Evolutionary conservation across 2,113 vertebrate species (phyloP).

Genomic region (Sylvia atricapilla): DNA sequence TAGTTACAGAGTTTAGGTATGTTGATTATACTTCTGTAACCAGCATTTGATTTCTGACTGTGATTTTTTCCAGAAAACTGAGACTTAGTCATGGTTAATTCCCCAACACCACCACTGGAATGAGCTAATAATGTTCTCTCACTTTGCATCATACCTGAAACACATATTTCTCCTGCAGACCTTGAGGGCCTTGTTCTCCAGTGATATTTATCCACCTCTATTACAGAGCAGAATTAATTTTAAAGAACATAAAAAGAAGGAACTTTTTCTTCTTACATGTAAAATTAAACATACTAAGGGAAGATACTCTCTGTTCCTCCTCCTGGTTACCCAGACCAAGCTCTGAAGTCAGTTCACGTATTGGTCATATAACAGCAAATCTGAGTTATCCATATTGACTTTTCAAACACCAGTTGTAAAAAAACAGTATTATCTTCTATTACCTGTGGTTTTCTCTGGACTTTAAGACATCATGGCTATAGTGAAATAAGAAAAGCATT

Average conservation of each 20-base stretch:
- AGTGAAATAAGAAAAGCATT: slow-evolving; percentile 2
- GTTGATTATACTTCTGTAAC: not conserved
- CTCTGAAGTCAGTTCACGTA: not conserved
- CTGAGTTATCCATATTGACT: not conserved
- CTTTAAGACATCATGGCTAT: not conserved
- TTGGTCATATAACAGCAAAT: not conserved
- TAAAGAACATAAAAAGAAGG: not conserved
- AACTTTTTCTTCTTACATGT: not conserved
- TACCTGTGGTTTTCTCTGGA: slow-evolving; percentile 21
- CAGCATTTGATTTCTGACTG: not conserved
- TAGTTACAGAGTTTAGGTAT: not conserved
- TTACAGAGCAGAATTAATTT: not conserved
- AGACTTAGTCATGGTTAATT: not conserved
- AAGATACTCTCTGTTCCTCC: not conserved
- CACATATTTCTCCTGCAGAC: not conserved
- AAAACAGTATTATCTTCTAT: not conserved
- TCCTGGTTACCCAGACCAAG: not conserved
- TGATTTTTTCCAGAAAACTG: not conserved
- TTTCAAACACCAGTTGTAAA: not conserved
- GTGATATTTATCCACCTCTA: not conserved
- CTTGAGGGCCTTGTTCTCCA: not conserved
- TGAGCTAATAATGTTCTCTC: not conserved
- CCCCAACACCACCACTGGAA: not conserved
- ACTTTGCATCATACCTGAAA: not conserved
- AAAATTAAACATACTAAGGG: not conserved